phyloP scores from a whole-genome alignment of 2,113 vertebrate species.

The Aepyceros melampus region DNA sequence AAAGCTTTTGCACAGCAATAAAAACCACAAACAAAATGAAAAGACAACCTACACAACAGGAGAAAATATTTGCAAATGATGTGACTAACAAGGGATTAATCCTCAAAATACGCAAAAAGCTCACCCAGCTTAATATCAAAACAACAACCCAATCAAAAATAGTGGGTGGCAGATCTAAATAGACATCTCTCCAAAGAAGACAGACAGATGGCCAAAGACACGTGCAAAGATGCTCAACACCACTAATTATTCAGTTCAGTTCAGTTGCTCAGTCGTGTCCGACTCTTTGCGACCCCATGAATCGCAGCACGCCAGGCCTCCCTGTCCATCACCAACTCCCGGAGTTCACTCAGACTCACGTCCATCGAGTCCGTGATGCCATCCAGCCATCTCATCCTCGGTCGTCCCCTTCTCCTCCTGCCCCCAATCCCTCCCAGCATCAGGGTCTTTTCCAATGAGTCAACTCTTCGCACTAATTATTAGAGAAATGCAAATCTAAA shows the following conservation, averaged over 20 bases:
- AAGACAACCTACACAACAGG: background rate
- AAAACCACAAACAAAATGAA: background rate
- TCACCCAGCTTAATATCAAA: background rate
- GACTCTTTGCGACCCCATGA: too few species aligned
- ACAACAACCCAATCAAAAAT: background rate
- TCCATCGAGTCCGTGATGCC: too few species aligned
- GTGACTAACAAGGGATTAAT: background rate
- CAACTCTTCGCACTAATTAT: too few species aligned
- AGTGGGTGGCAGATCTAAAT: background rate
- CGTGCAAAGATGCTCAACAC: background rate
- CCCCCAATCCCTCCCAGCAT: too few species aligned
- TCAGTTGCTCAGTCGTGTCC: too few species aligned
- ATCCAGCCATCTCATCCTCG: too few species aligned
- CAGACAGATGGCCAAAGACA: background rate
- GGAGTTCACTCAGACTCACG: fast-evolving
- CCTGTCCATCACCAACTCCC: too few species aligned
- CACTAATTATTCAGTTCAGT: background rate
- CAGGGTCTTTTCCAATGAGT: too few species aligned
- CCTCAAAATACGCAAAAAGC: background rate
- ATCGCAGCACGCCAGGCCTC: too few species aligned
- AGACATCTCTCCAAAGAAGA: background rate
- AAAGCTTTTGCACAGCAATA: background rate
- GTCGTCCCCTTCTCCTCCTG: too few species aligned
- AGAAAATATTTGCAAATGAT: background rate
- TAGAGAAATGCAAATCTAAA: background rate